Evolutionary conservation across 2,113 vertebrate species (phyloP).

Genomic region (Sturnus vulgaris): DNA sequence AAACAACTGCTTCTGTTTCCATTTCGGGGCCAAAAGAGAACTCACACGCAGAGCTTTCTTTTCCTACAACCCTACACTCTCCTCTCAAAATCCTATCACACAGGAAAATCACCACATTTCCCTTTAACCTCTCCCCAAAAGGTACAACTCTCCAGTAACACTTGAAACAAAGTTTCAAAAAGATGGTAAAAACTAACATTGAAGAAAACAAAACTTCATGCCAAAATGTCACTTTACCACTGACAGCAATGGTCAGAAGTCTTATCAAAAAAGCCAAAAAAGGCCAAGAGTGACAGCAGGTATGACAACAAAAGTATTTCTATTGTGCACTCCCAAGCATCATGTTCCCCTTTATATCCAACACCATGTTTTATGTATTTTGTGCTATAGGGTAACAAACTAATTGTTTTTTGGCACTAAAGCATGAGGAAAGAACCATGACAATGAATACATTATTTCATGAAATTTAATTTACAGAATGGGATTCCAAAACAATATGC

Average conservation of each 20-base stretch:
- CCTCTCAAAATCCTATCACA: neutral
- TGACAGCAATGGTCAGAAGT: neutral
- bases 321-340: neutral
- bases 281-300: neutral
- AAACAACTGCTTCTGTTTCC: neutral
- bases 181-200: neutral
- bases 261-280: neutral
- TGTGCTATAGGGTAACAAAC: neutral
- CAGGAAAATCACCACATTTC: neutral
- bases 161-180: neutral
- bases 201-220: neutral
- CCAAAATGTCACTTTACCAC: neutral
- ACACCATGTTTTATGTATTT: neutral
- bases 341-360: neutral
- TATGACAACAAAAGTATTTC: neutral
- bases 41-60: accelerated
- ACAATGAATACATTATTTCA: neutral
- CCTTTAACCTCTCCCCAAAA: neutral
- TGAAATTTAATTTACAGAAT: neutral
- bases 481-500: neutral
- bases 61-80: neutral
- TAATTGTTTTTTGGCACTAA: neutral
- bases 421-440: neutral
- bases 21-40: neutral
- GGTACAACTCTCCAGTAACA: neutral